phyloP scores from a whole-genome alignment of 2,797 vertebrate genomes.

The Pangasius djambal region DNA sequence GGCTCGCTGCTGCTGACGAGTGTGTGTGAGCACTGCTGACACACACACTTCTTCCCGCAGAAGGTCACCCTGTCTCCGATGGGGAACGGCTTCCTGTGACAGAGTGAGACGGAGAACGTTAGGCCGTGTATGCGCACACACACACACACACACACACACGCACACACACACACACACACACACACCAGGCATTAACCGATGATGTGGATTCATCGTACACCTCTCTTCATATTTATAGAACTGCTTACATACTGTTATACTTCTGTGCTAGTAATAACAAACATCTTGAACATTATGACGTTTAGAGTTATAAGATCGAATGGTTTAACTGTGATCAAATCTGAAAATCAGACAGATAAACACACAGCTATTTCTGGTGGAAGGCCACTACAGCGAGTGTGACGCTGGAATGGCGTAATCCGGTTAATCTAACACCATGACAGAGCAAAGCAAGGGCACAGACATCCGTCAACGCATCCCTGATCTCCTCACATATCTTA shows the following conservation, averaged over 20 bases:
- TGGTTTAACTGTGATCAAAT: neutral
- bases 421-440: slow-evolving; percentile 11
- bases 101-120: slow-evolving; percentile 21
- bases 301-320: neutral
- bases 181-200: slow-evolving; percentile 10
- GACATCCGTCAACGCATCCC: neutral
- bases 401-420: neutral
- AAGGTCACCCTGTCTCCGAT: slow-evolving; percentile 97
- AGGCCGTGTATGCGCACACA: slow-evolving; percentile 19
- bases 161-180: slow-evolving; percentile 16
- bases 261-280: neutral
- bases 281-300: neutral
- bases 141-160: slow-evolving; percentile 3
- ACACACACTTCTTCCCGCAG: slow-evolving; percentile 96
- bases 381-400: neutral
- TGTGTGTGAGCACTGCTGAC: slow-evolving; percentile 91
- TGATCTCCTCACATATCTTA: neutral
- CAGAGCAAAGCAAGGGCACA: neutral
- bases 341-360: neutral
- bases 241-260: neutral
- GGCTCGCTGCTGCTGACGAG: slow-evolving; percentile 86
- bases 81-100: slow-evolving; percentile 89
- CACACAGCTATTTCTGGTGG: neutral
- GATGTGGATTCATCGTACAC: neutral
- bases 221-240: neutral